Percentiles rank a stretch among this genome's conserved stretches.
Evolutionary conservation across 2,797 vertebrate species (phyloP).

Genomic region (Xenops minutus): DNA sequence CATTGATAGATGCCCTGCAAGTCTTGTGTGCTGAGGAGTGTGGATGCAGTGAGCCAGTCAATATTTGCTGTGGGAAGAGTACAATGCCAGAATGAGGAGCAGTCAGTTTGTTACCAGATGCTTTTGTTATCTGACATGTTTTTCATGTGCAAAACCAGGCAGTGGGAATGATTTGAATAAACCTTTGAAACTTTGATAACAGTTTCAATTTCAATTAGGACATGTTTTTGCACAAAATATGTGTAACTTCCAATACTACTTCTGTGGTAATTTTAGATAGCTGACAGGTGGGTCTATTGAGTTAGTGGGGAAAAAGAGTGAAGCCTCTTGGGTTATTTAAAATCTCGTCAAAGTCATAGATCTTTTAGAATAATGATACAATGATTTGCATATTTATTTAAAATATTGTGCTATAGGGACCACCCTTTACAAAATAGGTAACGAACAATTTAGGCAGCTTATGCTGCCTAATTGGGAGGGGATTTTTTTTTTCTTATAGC

Average conservation of each 20-base stretch:
- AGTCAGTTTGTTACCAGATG: not conserved
- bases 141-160: not conserved
- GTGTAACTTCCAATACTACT: conserved; percentile 36
- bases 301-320: not conserved
- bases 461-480: conserved; percentile 21
- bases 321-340: conserved; percentile 72
- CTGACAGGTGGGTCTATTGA: conserved; percentile 72
- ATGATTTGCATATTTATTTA: conserved; percentile 79
- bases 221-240: not conserved
- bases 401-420: conserved; percentile 64
- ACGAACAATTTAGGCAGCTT: conserved; percentile 62
- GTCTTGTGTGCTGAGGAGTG: too few species aligned
- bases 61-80: not conserved
- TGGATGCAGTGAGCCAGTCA: not conserved
- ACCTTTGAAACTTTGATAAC: conserved; percentile 38
- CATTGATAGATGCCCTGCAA: too few species aligned
- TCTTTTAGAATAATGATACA: conserved; percentile 72
- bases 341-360: conserved; percentile 68
- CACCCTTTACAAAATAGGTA: conserved; percentile 41
- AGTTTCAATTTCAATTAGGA: not conserved
- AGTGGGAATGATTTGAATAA: conserved; percentile 44
- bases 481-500: not conserved
- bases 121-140: not conserved
- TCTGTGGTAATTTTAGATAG: conserved; percentile 49
- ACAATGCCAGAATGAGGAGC: not conserved